Evolutionary conservation across 2,113 vertebrate species (phyloP).

Genomic region (Corvus cornix): DNA sequence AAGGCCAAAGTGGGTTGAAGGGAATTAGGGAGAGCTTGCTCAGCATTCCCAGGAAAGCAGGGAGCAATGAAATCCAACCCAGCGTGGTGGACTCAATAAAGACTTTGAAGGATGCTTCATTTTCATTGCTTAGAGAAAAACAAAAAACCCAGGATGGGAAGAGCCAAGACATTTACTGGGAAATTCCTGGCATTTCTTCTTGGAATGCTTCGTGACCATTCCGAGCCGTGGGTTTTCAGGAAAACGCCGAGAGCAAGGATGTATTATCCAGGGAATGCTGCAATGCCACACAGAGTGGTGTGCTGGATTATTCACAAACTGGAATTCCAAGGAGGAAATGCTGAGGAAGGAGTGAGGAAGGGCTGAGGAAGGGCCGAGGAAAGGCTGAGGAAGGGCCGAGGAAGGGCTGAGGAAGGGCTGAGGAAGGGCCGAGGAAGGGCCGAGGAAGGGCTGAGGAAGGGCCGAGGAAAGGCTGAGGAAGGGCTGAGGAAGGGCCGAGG

Average conservation of each 20-base stretch:
- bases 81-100: not conserved
- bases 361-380: not conserved
- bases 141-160: not conserved
- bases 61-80: not conserved
- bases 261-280: not conserved
- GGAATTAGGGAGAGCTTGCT: not conserved
- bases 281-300: not conserved
- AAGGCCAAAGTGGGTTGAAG: not conserved
- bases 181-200: conserved; percentile 22
- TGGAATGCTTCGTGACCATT: not conserved
- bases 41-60: not conserved
- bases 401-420: too few species aligned
- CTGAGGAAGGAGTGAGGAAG: not conserved
- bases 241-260: not conserved
- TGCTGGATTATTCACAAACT: not conserved
- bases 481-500: fast-evolving
- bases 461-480: fast-evolving
- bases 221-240: not conserved
- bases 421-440: fast-evolving
- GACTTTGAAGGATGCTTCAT: not conserved
- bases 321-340: not conserved
- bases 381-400: fast-evolving
- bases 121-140: conserved; percentile 7
- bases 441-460: fast-evolving
- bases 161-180: not conserved